These are phyloP conservation scores for Phodopus roborovskii DNA, from an alignment of 2,113 vertebrate genomes.

Conservation along the genomic window DNA sequence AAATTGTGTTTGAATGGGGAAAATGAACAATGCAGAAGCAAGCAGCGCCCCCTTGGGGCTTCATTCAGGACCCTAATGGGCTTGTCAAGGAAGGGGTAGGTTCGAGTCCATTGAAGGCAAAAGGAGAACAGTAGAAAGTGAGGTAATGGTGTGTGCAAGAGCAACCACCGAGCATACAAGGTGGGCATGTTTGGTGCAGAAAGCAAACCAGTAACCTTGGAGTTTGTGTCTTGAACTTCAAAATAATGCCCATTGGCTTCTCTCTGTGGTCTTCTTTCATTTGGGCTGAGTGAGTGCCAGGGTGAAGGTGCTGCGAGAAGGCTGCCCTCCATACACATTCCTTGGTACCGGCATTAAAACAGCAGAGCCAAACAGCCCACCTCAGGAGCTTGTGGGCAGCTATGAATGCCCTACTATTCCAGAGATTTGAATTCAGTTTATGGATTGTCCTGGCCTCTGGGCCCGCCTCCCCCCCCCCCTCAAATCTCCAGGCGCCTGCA, in stretches of 20 bases:
- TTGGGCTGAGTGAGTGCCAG: background rate
- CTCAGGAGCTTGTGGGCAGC: background rate
- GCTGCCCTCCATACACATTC: conserved; percentile 50
- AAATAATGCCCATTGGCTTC: background rate
- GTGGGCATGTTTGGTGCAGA: background rate
- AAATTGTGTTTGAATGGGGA: background rate
- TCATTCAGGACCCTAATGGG: background rate
- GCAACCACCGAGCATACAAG: background rate
- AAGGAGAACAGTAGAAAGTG: background rate
- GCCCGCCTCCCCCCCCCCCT: background rate
- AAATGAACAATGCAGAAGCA: background rate
- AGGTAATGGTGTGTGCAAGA: background rate
- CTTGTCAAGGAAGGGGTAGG: background rate
- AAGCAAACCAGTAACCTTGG: background rate
- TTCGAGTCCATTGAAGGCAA: background rate
- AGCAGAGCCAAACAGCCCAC: conserved; percentile 22
- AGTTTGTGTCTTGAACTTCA: conserved; percentile 8
- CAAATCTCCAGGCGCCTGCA: background rate
- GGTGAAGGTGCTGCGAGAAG: conserved; percentile 21
- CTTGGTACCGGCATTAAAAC: conserved; percentile 20
- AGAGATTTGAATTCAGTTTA: conserved; percentile 13
- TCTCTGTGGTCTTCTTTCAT: background rate
- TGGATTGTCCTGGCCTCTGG: background rate
- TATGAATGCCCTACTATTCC: background rate
- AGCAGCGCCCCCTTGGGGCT: background rate